These are phyloP conservation scores for Yponomeuta malinellus DNA, from an alignment of 2,888 invertebrate genomes.

Conservation along the genomic window DNA sequence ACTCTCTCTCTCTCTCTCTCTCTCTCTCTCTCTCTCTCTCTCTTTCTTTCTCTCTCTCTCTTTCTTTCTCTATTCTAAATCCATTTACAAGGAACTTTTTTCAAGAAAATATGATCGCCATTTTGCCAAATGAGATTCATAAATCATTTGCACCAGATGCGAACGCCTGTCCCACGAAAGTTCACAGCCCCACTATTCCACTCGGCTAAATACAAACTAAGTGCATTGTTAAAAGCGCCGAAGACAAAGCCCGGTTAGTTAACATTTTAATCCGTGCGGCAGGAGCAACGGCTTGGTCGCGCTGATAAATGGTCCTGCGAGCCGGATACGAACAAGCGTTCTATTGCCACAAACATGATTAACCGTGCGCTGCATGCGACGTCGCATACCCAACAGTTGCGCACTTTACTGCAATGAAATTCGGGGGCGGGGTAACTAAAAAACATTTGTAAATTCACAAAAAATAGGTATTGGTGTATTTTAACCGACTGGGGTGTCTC, in stretches of 20 bases:
- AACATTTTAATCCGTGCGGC: constrained; percentile 19
- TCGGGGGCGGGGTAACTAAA: background rate
- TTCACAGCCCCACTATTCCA: too few species aligned
- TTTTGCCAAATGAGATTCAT: background rate
- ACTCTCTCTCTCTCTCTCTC: too few species aligned
- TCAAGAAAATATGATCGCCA: too few species aligned
- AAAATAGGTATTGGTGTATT: too few species aligned
- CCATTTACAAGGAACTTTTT: too few species aligned
- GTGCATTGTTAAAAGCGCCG: constrained; percentile 4
- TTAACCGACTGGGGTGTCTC: too few species aligned
- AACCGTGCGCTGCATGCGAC: constrained; percentile 5
- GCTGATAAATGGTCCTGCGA: constrained; percentile 18
- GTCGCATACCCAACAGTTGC: background rate
- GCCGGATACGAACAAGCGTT: constrained; percentile 11
- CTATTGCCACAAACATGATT: constrained; percentile 13
- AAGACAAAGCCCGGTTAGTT: constrained; percentile 13
- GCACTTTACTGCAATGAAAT: constrained; percentile 2
- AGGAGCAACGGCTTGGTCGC: constrained; percentile 18
- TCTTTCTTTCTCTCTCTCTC: too few species aligned
- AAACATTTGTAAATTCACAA: background rate
- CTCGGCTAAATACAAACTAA: background rate
- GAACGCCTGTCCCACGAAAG: background rate
- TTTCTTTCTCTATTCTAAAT: too few species aligned
- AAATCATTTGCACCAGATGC: background rate
- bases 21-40: too few species aligned